phyloP scores from a whole-genome alignment of 1,140 invertebrate species.

The Caenorhabditis briggsae region DNA sequence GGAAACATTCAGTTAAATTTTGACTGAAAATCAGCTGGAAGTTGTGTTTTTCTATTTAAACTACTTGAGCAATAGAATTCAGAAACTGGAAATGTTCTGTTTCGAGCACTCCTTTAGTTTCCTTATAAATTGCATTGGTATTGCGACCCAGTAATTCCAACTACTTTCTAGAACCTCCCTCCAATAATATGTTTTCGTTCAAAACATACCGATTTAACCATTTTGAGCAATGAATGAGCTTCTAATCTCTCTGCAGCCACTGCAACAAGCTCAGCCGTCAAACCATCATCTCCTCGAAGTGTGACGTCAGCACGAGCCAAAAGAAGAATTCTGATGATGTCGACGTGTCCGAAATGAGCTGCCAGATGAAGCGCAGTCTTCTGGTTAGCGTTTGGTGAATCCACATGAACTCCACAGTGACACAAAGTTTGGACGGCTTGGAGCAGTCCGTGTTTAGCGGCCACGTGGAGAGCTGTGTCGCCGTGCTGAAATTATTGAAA shows the following conservation, averaged over 20 bases:
- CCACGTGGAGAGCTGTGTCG: slow-evolving; percentile 85
- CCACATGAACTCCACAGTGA: slow-evolving; percentile 84
- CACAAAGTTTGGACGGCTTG: slow-evolving; percentile 84
- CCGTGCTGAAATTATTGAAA: slow-evolving; percentile 81
- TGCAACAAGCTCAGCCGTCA: slow-evolving; percentile 87
- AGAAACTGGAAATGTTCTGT: no score
- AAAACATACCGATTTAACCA: slow-evolving; percentile 82
- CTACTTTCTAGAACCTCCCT: slow-evolving; percentile 27
- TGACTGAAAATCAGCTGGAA: no score
- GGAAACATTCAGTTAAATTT: no score
- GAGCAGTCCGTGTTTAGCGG: slow-evolving; percentile 83
- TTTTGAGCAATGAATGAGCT: slow-evolving; percentile 84
- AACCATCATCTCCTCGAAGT: slow-evolving; percentile 81
- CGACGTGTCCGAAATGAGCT: slow-evolving; percentile 84
- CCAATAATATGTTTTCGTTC: background rate
- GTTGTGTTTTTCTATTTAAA: no score
- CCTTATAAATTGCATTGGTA: no score
- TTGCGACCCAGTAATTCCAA: no score
- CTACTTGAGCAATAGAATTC: no score
- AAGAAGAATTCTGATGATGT: slow-evolving; percentile 85
- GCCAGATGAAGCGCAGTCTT: slow-evolving; percentile 84
- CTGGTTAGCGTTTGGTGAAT: slow-evolving; percentile 80
- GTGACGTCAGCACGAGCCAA: slow-evolving; percentile 80
- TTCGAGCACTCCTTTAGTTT: no score
- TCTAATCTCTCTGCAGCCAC: slow-evolving; percentile 85